A percentile compares a stretch with the other conserved stretches of the same genome.
Evolutionary conservation across 2,797 vertebrate species (phyloP).

Genomic region (Sylvilagus floridanus): DNA sequence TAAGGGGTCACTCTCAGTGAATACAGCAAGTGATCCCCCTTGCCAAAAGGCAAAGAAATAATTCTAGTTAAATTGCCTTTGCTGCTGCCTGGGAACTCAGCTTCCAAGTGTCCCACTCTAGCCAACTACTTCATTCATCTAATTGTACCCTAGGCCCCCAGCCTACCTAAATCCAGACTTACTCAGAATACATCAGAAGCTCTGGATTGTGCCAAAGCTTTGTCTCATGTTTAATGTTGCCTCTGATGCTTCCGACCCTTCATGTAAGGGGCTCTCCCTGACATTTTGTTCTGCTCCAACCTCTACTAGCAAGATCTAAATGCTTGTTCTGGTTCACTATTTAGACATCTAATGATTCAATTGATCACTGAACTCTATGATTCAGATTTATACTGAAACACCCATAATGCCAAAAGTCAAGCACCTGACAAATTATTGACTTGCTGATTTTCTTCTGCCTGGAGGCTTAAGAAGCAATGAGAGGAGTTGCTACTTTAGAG

Average conservation of each 20-base stretch:
- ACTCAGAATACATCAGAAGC: background rate
- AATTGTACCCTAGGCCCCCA: background rate
- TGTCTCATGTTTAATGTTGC: background rate
- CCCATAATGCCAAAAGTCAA: background rate
- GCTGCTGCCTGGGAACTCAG: background rate
- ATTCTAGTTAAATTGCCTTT: background rate
- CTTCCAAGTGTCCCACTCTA: background rate
- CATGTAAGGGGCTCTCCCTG: background rate
- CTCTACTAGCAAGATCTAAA: background rate
- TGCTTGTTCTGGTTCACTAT: background rate
- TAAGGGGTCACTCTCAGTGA: background rate
- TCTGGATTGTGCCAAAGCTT: background rate
- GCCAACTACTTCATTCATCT: background rate
- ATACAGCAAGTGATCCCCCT: background rate
- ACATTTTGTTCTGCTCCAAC: background rate
- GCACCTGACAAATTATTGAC: constrained; percentile 20
- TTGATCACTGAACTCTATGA: background rate
- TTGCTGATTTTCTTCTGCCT: constrained; percentile 39
- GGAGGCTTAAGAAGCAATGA: background rate
- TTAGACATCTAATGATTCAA: background rate
- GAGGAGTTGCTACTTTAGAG: constrained; percentile 20
- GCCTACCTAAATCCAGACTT: background rate
- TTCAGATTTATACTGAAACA: background rate
- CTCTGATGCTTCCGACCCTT: background rate
- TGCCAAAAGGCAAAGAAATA: background rate